These are phyloP conservation scores for Eupristina koningsbergeri DNA, from an alignment of 1,140 invertebrate species.

Conservation along the genomic window DNA sequence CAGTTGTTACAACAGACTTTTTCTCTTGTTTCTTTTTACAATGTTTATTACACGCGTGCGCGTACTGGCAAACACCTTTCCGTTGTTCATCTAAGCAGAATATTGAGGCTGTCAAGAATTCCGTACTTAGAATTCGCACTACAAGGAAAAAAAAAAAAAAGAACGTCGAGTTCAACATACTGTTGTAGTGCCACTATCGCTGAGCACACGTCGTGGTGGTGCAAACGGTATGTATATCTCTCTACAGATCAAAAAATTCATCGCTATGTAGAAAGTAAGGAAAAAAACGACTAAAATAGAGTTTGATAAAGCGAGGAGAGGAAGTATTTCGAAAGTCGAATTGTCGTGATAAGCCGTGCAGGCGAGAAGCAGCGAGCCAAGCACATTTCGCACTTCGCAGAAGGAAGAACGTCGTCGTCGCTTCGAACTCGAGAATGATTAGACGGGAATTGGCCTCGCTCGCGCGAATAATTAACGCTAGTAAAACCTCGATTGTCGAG, in stretches of 20 bases:
- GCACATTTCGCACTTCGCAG: background rate
- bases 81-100: background rate
- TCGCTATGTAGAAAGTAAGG: too few species aligned
- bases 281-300: too few species aligned
- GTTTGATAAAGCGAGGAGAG: too few species aligned
- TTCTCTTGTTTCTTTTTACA: background rate
- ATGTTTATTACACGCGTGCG: background rate
- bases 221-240: background rate
- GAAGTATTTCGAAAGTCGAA: background rate
- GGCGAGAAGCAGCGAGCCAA: background rate
- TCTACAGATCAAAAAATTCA: background rate
- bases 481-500: background rate
- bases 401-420: too few species aligned
- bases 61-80: background rate
- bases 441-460: too few species aligned
- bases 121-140: background rate
- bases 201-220: background rate
- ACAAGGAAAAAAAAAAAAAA: background rate
- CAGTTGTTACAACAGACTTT: background rate
- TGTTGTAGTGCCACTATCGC: background rate
- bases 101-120: background rate
- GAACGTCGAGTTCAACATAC: constrained; percentile 7
- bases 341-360: too few species aligned
- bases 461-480: background rate
- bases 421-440: too few species aligned